These are phyloP conservation scores for Antechinus stuartii DNA, from an alignment of 2,113 vertebrate species.

Conservation along the genomic window DNA sequence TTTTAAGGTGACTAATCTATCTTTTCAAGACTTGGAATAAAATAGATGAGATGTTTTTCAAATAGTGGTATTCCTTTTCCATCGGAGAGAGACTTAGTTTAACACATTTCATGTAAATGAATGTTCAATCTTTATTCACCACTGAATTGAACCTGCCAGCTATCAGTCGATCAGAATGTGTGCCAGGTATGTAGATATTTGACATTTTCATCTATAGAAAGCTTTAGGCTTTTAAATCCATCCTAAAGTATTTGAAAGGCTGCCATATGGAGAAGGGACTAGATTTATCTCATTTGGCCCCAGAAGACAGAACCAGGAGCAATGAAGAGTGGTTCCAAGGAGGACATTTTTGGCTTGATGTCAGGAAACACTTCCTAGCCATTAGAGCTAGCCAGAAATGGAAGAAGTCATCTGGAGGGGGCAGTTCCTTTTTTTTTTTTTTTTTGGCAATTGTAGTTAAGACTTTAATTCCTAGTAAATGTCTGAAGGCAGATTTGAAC, in stretches of 20 bases:
- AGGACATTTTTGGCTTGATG: not conserved
- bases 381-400: not conserved
- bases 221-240: not conserved
- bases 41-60: conserved; percentile 35
- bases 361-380: not conserved
- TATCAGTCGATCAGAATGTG: not conserved
- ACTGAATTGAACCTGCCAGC: not conserved
- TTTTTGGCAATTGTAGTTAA: not conserved
- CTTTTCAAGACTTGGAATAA: conserved; percentile 64
- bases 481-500: not conserved
- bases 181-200: conserved; percentile 16
- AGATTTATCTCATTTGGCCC: not conserved
- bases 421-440: not conserved
- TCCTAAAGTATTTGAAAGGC: not conserved
- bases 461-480: not conserved
- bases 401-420: not conserved
- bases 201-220: not conserved
- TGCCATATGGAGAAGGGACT: not conserved
- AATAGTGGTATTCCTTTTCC: conserved; percentile 21
- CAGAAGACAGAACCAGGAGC: not conserved
- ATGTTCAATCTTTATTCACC: not conserved
- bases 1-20: conserved; percentile 41
- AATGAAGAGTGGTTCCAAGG: not conserved
- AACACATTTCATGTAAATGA: not conserved
- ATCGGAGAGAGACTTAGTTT: conserved; percentile 31